phyloP scores from a whole-genome alignment of 2,113 vertebrate genomes.

The Psophia crepitans region DNA sequence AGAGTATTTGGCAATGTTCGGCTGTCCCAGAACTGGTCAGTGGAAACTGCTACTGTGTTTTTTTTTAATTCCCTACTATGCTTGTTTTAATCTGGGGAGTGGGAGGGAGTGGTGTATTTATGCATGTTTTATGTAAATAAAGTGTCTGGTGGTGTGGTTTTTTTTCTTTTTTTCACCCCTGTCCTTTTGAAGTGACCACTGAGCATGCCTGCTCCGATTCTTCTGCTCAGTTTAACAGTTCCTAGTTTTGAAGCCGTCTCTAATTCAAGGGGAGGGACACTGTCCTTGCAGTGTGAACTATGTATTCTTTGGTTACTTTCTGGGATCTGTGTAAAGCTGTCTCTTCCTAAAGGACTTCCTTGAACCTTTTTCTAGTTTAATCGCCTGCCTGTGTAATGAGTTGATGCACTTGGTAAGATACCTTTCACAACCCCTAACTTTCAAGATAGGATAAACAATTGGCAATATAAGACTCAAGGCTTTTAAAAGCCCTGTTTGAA shows the following conservation, averaged over 20 bases:
- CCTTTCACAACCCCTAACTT: background rate
- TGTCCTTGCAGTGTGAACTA: background rate
- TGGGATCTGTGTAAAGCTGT: background rate
- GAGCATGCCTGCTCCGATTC: background rate
- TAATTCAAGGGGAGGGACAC: background rate
- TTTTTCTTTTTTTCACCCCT: fast-evolving
- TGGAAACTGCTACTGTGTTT: background rate
- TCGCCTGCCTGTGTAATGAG: background rate
- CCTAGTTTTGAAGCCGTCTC: background rate
- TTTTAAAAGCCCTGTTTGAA: background rate
- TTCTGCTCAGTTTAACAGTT: background rate
- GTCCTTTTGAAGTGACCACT: background rate
- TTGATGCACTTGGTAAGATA: background rate
- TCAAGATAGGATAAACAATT: background rate
- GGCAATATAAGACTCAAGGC: background rate
- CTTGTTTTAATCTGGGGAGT: background rate
- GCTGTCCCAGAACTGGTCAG: background rate
- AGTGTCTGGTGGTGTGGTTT: background rate
- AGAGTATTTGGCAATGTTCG: background rate
- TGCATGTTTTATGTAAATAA: background rate
- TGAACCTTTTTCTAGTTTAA: background rate
- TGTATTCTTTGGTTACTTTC: background rate
- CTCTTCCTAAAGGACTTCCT: background rate
- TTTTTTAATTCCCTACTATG: background rate
- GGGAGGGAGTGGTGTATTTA: background rate